Base-by-base conservation (phyloP, 2,797 vertebrate genomes). In the Oryzias sinensis region DNA sequence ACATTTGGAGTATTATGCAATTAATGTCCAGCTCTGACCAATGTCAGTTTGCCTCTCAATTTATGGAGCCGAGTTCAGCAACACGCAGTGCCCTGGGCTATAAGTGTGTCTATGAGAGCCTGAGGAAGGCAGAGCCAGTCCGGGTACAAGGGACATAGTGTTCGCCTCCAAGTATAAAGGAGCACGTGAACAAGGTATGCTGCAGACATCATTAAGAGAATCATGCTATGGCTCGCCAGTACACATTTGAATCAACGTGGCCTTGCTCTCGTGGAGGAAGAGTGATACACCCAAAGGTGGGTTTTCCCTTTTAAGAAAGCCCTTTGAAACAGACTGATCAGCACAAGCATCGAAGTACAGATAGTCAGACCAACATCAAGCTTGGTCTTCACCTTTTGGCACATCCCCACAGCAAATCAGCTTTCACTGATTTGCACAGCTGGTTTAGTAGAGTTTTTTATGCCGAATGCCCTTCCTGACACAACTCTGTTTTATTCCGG, bases 221-320 rank as follows among this genome's bases (percentile, higher is more conserved):
- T 86, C 76, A 65, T 65, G 44, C 73, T 62, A 68, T 65, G 68
- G 80, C 67, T 76, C 82, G 83, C 87, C 85, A 77, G 48, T 62
- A 64, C 40, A 45, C 41, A 69, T 88, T 84, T 78, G 53, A 67
- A 62, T 87, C 73, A 80, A 33, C 68, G 56, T 48, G 47, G 68
- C 65, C 65, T 71, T 56, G 47, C 53, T 80, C 76, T 82, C 68
- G 61, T 59, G 64, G 76, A 68, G 60, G 65, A 80, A 72, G 60
- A 74, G 8, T 60, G 79, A 82, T 77, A 79, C 67, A 55, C 53
- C 51, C 7, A 14, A 49, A 64, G 73, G 25, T 41, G 9, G 9
- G 49, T 43, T 53, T 60, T 52, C 72, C 27, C 40, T 63, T 72
- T 18, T 43, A 42, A 65, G 66, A 72, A 41, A 65, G 53, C 72